Base-by-base conservation (phyloP, 2,113 vertebrate species). In the Hyperoodon ampullatus region DNA sequence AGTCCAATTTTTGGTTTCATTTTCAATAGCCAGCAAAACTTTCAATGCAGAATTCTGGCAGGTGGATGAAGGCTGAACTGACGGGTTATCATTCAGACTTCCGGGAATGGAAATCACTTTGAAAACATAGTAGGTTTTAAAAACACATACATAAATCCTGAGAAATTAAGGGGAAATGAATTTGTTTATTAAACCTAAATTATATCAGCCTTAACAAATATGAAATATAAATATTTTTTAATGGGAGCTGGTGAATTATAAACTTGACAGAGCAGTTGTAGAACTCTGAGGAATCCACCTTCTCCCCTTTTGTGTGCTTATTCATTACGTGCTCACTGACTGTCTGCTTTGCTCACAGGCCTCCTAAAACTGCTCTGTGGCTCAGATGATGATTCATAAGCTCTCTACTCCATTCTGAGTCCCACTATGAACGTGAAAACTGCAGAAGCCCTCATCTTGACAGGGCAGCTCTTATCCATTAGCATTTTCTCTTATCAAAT, bases 51-150 rank as follows among this genome's bases (percentile, higher is more conserved):
- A 77, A 85, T 28, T 9, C 6, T 42, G 42, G 55, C 65, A 18
- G 70, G 70, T 53, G 10, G 84, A 71, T 23, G 60, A 88, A 81
- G 81, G 28, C 47, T 74, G 68, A 39, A 81, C 7, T 8, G 23
- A 72, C 0, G 63, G 35, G 33, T 74, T 80, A 50, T 23, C 50
- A 89, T 42, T 89, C 70, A 47, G 50, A 63, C 18, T 75, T 77
- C 65, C 66, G 13, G 24, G 30, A 81, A 88, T 35, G 85, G 21
- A 77, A 96, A 66, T 50, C 58, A 71, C 19, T 81, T 86, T 35
- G 44, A 87, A 92, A 89, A 55, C n/a, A 23, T 0, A 26, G 3
- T 53, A 44, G 18, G 12, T 50, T 50, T 50, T 15, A 50, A 50
- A 50, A 50, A 15, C 10, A 15, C 50, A 50, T 50, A 50, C 26